Conservation (phyloP, 2,113 vertebrate genomes). For the Acinonyx jubatus region DNA sequence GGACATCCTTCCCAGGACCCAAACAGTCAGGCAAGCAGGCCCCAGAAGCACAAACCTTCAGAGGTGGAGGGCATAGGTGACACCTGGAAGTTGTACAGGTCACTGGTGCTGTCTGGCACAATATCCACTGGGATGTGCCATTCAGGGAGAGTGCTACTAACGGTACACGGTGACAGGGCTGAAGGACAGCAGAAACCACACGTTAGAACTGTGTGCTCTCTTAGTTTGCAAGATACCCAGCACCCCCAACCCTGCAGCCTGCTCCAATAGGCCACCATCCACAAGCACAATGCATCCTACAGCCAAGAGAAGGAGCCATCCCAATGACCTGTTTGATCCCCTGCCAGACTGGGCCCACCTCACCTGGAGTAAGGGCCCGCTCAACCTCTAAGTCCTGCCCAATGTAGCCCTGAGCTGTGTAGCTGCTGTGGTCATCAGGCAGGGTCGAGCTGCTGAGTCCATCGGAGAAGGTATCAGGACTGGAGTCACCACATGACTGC, state of each 20-base stretch:
- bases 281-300: not conserved
- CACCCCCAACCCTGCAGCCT: not conserved
- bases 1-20: not conserved
- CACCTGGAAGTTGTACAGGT: conserved; percentile 87
- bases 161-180: conserved; percentile 79
- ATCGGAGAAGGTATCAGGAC: conserved; percentile 83
- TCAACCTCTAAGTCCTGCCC: conserved; percentile 89
- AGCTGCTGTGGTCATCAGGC: conserved; percentile 83
- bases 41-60: conserved; percentile 77
- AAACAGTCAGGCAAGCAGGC: not conserved
- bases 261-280: not conserved
- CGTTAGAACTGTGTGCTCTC: not conserved
- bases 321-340: not conserved
- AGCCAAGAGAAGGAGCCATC: not conserved
- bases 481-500: conserved; percentile 76
- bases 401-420: conserved; percentile 71
- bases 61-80: conserved; percentile 85
- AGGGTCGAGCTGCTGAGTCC: conserved; percentile 84
- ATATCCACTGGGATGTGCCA: conserved; percentile 81
- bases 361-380: conserved; percentile 86
- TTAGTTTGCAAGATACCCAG: not conserved
- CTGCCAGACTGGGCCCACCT: not conserved
- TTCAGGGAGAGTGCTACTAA: conserved; percentile 70
- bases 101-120: conserved; percentile 87
- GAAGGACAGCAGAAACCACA: not conserved